phyloP scores from a whole-genome alignment of 1,140 invertebrate genomes.

The Caerostris darwini region DNA sequence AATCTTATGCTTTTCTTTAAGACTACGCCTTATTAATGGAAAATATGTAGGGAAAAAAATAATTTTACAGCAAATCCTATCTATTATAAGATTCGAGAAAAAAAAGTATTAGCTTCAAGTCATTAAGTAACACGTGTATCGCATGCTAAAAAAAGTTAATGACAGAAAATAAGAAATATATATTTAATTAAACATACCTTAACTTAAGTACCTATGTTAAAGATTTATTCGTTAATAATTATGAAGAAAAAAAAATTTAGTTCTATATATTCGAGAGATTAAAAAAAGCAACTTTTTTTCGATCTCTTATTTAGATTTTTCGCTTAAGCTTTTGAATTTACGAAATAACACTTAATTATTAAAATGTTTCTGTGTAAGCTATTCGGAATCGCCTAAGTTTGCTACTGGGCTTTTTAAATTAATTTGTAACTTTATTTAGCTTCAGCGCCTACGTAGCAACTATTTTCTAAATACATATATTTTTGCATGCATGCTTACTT shows the following conservation, averaged over 20 bases:
- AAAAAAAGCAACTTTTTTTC: background rate
- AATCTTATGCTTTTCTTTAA: background rate
- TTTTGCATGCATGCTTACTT: background rate
- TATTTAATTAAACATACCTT: slow-evolving; percentile 46
- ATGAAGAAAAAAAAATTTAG: slow-evolving; percentile 8
- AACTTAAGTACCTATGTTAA: slow-evolving; percentile 53
- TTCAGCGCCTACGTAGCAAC: background rate
- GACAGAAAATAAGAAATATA: slow-evolving; percentile 35
- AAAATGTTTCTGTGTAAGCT: slow-evolving; percentile 32
- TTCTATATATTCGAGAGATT: background rate
- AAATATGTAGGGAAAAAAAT: background rate
- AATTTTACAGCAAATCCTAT: background rate
- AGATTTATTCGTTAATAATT: slow-evolving; percentile 40
- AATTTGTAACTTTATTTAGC: slow-evolving; percentile 4
- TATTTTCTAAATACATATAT: too few species aligned
- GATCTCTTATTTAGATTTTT: background rate
- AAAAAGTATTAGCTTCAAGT: slow-evolving; percentile 1
- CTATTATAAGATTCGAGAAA: background rate
- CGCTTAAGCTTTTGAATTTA: slow-evolving; percentile 33
- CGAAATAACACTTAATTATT: slow-evolving; percentile 40
- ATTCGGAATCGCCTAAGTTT: slow-evolving; percentile 20
- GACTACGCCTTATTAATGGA: background rate
- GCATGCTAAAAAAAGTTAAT: background rate
- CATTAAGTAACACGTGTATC: background rate
- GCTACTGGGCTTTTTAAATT: slow-evolving; percentile 6